Percentiles rank a stretch among this genome's conserved stretches.
Evolutionary conservation across 2,888 invertebrate species (phyloP).

Genomic region (Microdon myrmicae): DNA sequence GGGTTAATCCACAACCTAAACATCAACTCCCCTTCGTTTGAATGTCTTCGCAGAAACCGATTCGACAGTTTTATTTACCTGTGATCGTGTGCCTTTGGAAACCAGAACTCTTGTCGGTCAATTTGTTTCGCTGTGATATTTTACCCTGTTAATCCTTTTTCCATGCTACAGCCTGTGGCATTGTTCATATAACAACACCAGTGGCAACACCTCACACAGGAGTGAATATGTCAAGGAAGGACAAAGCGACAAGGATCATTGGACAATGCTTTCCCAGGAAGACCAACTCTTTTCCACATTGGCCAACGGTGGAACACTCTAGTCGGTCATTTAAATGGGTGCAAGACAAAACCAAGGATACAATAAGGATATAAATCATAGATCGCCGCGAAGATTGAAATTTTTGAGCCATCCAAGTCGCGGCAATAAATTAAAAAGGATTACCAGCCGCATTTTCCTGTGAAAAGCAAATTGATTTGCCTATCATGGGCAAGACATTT

Average conservation of each 20-base stretch:
- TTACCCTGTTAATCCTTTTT: slow-evolving; percentile 41
- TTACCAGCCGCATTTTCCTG: background rate
- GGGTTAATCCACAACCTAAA: slow-evolving; percentile 49
- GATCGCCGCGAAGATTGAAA: background rate
- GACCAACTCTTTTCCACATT: slow-evolving; percentile 28
- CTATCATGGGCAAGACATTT: slow-evolving; percentile 13
- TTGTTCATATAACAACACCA: too few species aligned
- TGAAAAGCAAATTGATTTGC: slow-evolving; percentile 22
- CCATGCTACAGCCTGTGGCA: background rate
- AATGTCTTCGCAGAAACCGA: background rate
- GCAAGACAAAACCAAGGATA: slow-evolving; percentile 29
- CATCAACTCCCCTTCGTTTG: slow-evolving; percentile 31
- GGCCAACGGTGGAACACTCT: slow-evolving; percentile 7
- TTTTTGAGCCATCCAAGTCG: too few species aligned
- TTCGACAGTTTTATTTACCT: slow-evolving; percentile 28
- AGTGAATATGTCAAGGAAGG: slow-evolving; percentile 39
- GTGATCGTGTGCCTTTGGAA: slow-evolving; percentile 36
- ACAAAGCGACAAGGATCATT: slow-evolving; percentile 12
- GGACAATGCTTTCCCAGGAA: slow-evolving; percentile 16
- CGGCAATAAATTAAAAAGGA: too few species aligned
- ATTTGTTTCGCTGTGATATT: slow-evolving; percentile 42
- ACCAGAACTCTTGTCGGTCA: background rate
- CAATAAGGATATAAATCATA: background rate
- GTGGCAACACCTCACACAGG: slow-evolving; percentile 35
- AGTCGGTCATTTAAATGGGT: slow-evolving; percentile 28